A percentile compares a stretch with the other conserved stretches of the same genome.
Conservation (phyloP, 2,888 invertebrate genomes). For the Poecilus cupreus region DNA sequence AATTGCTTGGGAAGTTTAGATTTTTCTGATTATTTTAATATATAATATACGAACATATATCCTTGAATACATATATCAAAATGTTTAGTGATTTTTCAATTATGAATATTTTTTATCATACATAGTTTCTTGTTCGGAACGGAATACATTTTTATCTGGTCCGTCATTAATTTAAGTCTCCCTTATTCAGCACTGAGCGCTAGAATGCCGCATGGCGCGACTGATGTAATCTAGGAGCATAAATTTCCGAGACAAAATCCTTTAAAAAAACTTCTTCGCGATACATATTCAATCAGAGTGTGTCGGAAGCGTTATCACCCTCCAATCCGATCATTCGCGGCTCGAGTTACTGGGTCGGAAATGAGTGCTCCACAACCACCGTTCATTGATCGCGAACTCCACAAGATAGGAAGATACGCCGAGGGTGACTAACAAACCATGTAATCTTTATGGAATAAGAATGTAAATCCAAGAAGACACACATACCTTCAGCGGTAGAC, state of each 20-base stretch:
- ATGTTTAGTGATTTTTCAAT: too few species aligned
- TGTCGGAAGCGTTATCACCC: slow-evolving; percentile 26
- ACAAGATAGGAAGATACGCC: background rate
- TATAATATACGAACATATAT: too few species aligned
- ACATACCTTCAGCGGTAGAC: background rate
- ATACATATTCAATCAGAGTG: slow-evolving; percentile 31
- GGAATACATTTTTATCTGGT: slow-evolving; percentile 4
- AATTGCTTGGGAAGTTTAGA: too few species aligned
- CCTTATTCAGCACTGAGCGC: background rate
- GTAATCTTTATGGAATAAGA: slow-evolving; percentile 71
- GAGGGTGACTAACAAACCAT: slow-evolving; percentile 61
- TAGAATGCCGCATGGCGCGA: background rate
- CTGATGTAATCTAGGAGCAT: background rate
- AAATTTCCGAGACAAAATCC: background rate
- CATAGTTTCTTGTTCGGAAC: background rate
- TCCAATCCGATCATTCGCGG: slow-evolving; percentile 4
- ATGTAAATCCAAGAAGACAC: slow-evolving; percentile 63
- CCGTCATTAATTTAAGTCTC: slow-evolving; percentile 26
- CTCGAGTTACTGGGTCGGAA: slow-evolving; percentile 47
- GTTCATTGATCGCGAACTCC: background rate
- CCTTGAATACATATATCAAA: too few species aligned
- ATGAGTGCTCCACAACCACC: slow-evolving; percentile 9
- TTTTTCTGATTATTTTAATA: too few species aligned
- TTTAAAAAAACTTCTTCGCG: background rate
- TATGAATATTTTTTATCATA: too few species aligned